A percentile compares a stretch with the other conserved stretches of the same genome.
Evolutionary conservation across 2,797 vertebrate genomes (phyloP).

Genomic region (Falco novaeseelandiae): DNA sequence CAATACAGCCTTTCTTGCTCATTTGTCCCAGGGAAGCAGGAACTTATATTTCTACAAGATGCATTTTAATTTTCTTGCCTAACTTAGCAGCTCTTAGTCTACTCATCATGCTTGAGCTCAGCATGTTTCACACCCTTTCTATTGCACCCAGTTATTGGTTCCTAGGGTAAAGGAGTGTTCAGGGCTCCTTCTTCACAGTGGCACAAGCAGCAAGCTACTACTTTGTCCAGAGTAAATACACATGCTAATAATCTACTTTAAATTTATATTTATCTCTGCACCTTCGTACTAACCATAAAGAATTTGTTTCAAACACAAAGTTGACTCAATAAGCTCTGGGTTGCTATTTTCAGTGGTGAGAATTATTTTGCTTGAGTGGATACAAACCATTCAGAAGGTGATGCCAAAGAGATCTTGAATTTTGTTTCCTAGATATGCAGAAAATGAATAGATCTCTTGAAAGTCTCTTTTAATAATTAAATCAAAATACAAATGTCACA

Average conservation of each 20-base stretch:
- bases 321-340: neutral
- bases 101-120: neutral
- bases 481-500: neutral
- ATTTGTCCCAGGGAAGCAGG: neutral
- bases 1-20: neutral
- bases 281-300: neutral
- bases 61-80: neutral
- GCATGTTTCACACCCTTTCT: neutral
- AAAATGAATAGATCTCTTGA: neutral
- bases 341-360: neutral
- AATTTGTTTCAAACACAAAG: neutral
- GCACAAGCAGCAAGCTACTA: neutral
- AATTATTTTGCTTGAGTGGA: neutral
- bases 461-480: neutral
- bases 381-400: neutral
- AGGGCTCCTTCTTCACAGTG: neutral
- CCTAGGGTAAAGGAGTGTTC: neutral
- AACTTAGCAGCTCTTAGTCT: neutral
- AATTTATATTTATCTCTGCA: neutral
- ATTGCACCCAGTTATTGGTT: neutral
- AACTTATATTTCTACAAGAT: neutral
- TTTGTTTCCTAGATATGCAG: neutral
- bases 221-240: neutral
- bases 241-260: neutral
- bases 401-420: neutral